Evolutionary conservation across 1,140 invertebrate genomes (phyloP).

Genomic region (Leucophenga varia): DNA sequence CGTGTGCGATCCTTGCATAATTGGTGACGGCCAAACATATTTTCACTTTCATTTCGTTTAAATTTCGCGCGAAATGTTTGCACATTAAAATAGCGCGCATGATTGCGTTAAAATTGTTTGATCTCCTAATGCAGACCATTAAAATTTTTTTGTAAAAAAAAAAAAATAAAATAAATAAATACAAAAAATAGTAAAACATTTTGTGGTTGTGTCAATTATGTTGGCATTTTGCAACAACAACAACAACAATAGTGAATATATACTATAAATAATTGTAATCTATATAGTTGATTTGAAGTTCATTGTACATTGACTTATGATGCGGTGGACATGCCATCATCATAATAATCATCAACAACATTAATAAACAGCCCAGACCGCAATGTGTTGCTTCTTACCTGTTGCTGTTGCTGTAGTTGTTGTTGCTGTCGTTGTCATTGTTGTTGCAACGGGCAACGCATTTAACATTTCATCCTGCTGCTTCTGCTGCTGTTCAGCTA

Average conservation of each 20-base stretch:
- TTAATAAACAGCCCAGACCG: too few species aligned
- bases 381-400: too few species aligned
- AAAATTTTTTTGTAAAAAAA: too few species aligned
- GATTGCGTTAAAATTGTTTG: constrained; percentile 53
- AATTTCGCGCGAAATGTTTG: neutral
- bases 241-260: too few species aligned
- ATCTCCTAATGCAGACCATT: constrained; percentile 51
- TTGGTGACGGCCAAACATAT: constrained; percentile 36
- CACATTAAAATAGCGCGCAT: constrained; percentile 51
- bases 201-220: constrained; percentile 40
- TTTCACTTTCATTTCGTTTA: constrained; percentile 44
- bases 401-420: constrained; percentile 27
- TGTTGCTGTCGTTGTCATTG: constrained; percentile 9
- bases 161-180: constrained; percentile 7
- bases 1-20: constrained; percentile 42
- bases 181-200: neutral
- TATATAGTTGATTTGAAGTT: too few species aligned
- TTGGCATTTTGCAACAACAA: constrained; percentile 43
- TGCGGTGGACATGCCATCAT: too few species aligned
- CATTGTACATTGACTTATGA: too few species aligned
- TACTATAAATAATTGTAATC: too few species aligned
- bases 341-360: too few species aligned
- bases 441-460: constrained; percentile 12
- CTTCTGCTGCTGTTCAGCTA: too few species aligned
- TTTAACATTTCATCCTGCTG: too few species aligned